These are phyloP conservation scores for Pteropus rufus DNA, from an alignment of 2,797 vertebrate species.

Conservation along the genomic window DNA sequence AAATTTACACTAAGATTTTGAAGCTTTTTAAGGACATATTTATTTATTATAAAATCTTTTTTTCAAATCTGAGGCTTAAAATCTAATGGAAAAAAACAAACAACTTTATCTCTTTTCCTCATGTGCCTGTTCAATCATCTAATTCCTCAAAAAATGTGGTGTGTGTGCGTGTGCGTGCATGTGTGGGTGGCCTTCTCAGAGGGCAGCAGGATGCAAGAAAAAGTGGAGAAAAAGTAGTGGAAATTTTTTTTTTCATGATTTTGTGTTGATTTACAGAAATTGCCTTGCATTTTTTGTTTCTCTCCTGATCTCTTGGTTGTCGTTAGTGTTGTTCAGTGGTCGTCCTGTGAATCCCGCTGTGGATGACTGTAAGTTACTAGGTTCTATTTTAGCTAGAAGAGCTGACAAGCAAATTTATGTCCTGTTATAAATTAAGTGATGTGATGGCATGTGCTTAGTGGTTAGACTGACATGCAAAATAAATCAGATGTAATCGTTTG, in stretches of 20 bases:
- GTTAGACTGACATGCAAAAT: slow-evolving; percentile 67
- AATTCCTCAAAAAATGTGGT: neutral
- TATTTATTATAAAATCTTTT: neutral
- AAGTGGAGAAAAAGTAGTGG: neutral
- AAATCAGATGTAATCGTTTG: slow-evolving; percentile 69
- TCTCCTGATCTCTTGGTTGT: neutral
- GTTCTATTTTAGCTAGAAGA: slow-evolving; percentile 65
- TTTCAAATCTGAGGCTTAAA: neutral
- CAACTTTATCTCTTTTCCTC: neutral
- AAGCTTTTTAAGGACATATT: neutral
- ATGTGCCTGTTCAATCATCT: neutral
- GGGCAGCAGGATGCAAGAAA: neutral
- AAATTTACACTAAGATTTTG: neutral
- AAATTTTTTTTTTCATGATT: neutral
- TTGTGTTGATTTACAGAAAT: neutral
- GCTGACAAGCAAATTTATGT: slow-evolving; percentile 63
- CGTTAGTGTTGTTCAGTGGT: slow-evolving; percentile 48
- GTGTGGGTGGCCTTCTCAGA: neutral
- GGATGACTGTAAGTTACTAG: slow-evolving; percentile 58
- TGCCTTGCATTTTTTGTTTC: neutral
- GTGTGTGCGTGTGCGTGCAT: neutral
- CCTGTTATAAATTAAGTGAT: slow-evolving; percentile 75
- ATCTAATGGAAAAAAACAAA: slow-evolving; percentile 31
- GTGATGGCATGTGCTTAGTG: slow-evolving; percentile 64
- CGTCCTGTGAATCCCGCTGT: slow-evolving; percentile 15